Evolutionary conservation across 2,888 invertebrate species (phyloP), one percentile per base, ranked within the genome.

Genomic region (Vanessa cardui): DNA sequence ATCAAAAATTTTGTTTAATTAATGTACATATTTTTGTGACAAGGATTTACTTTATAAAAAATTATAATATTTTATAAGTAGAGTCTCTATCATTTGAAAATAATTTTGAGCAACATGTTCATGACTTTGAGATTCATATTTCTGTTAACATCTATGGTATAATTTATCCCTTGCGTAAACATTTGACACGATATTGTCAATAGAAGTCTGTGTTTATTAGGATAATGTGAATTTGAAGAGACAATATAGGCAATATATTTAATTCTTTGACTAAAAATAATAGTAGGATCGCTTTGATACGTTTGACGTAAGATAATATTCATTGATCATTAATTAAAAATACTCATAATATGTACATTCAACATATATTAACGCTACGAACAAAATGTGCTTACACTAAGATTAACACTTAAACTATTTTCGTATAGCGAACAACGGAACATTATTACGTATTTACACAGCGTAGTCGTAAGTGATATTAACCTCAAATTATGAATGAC

Each of bases 401-500:
- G 50, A 39, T 45, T 44, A 56, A 62, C 56, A 62, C 54, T 52
- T 26, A 26, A 26, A 26, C 26, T 5, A 50, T 52, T 67, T 68
- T 45, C 58, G 58, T 59, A 59, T 31, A 44, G 62, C 66, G 54
- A 52, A 66, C 64, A 67, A 68, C 65, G 54, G 58, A 62, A 66
- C 62, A 65, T 63, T 56, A 71, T 70, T 70, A 67, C 63, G 72
- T 72, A 74, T 74, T 75, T 70, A 71, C 72, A 69, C 74, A 80
- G 80, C 78, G 79, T 82, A 79, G 77, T 78, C 80, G 79, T 79
- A 76, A 78, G 79, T 74, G 76, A 79, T 81, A 81, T 80, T 84
- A 84, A 82, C 85, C 72, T 75, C 70, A 70, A 71, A 77, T 83
- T 85, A 87, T 89, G 88, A 89, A 89, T 89, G 90, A 86, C 87